A percentile compares a stretch with the other conserved stretches of the same genome.
Conservation (phyloP, 2,797 vertebrate species). For the Gymnothorax javanicus region DNA sequence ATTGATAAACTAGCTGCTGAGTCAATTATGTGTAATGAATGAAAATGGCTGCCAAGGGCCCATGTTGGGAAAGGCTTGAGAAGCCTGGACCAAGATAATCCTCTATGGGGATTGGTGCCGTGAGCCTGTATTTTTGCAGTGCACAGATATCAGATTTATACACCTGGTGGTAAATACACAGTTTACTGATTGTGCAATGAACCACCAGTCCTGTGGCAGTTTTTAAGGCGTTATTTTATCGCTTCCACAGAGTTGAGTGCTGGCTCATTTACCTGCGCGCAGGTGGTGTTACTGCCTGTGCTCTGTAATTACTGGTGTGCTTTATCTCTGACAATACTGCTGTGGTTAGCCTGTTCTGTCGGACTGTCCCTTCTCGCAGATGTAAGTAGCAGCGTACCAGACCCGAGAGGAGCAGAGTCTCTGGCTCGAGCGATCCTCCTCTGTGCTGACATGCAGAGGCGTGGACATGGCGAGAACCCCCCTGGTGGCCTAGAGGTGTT, state of each 20-base stretch:
- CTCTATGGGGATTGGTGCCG: too few species aligned
- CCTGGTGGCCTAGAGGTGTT: slow-evolving; percentile 70
- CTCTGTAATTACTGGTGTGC: neutral
- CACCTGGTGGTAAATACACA: neutral
- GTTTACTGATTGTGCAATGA: neutral
- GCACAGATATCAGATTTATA: neutral
- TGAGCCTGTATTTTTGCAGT: too few species aligned
- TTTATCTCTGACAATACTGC: neutral
- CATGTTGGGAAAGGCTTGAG: too few species aligned
- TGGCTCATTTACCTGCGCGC: neutral
- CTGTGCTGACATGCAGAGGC: slow-evolving; percentile 79
- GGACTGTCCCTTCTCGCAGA: slow-evolving; percentile 48
- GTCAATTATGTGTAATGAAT: too few species aligned
- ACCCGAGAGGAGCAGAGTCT: slow-evolving; percentile 81
- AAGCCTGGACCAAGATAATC: too few species aligned
- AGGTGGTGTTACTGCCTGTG: neutral
- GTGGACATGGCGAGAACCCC: slow-evolving; percentile 51
- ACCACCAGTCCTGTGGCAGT: neutral
- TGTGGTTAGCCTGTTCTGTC: neutral
- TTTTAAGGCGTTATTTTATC: neutral
- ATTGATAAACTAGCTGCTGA: too few species aligned
- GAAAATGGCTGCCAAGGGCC: neutral
- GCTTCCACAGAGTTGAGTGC: neutral
- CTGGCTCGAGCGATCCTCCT: slow-evolving; percentile 81
- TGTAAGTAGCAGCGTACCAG: slow-evolving; percentile 68